Evolutionary conservation across 2,888 invertebrate species (phyloP), one percentile per base, ranked within the genome.

Genomic region (Strigamia maritima): DNA sequence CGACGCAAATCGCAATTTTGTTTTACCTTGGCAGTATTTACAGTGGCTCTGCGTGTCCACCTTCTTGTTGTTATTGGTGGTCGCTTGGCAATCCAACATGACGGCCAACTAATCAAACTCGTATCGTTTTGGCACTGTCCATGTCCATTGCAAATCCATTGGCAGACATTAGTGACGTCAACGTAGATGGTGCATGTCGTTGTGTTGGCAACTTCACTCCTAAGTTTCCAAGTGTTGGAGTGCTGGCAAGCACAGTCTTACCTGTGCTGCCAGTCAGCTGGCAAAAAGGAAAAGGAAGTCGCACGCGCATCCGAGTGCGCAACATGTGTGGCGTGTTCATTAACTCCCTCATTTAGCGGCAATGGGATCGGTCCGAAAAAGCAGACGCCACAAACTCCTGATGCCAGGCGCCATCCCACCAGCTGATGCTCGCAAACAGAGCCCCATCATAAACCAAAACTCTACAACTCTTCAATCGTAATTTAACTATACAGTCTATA

Each of bases 31-130:
- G 60, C 60, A 65, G 60, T 65, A 65, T 65, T 65, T 65, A 65
- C 60, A 65, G 60, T 65, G 60, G 60, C 60, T 65, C 60, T 65
- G 60, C 60, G 60, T 65, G 60, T 65, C 60, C 60, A 65, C 60
- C 60, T 65, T 24, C 60, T 65, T 65, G 60, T 65, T 65, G 60
- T 65, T 65, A 65, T 65, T 65, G 60, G 60, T 65, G 60, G 60
- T 65, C 60, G 60, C 60, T 24, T 65, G 60, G 60, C 60, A 65
- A 65, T 65, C 60, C 60, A 65, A 65, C 60, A 65, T 65, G 60
- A 65, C 60, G 60, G 60, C 60, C 24, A 65, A 24, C 60, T 65
- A 65, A 65, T 65, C 60, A 65, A 65, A 65, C 60, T n/a, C 60
- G 60, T 65, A 19, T 65, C 60, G 60, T 65, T 22, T 65, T 65